Base-by-base conservation (phyloP, 2,113 vertebrate genomes). In the Aegithalos caudatus region DNA sequence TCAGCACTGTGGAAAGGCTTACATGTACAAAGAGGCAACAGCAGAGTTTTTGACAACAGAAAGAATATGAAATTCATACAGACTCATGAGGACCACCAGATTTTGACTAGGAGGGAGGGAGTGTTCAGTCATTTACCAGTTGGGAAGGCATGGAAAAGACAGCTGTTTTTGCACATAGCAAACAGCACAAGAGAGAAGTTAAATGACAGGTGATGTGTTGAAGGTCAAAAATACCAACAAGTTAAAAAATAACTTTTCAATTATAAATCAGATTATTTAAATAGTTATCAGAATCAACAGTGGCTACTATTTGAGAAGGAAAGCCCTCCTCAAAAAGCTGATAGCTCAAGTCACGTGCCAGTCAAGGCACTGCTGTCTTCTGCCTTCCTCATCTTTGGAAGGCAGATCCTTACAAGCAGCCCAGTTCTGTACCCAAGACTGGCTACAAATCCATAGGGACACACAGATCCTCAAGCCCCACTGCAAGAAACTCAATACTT, bases 401-500 rank as follows among this genome's bases (percentile, higher is more conserved):
- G 1, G 61, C 53, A 79, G 58, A 24, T 90, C 65, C 44, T 87
- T 44, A 62, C 40, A 76, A 42, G 66, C 2, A 2, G 35, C 17
- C 40, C 24, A 24, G 14, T n/a, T 65, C 53, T 57, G 48, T 40
- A 65, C 37, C 48, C 66, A 82, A 42, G 54, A 35, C 38, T 78
- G 80, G 64, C 67, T 47, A 70, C 10, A 5, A 21, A 80, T 54
- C 64, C 51, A 44, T 5, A 69, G 21, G 38, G 42, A 92, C 67
- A 73, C 0, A 1, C 50, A 81, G 71, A 92, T 73, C 50, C 29
- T 71, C 64, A 54, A 56, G 44, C 17, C 27, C 27, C 64, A 54
- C 14, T 3, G 2, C 20, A 29, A 88, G 82, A 95, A 90, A 95
- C 38, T 47, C 40, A 73, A 88, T 29, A 83, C 76, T 86, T 95